Base-by-base conservation (phyloP, 2,888 invertebrate genomes). In the Mythimna loreyi region DNA sequence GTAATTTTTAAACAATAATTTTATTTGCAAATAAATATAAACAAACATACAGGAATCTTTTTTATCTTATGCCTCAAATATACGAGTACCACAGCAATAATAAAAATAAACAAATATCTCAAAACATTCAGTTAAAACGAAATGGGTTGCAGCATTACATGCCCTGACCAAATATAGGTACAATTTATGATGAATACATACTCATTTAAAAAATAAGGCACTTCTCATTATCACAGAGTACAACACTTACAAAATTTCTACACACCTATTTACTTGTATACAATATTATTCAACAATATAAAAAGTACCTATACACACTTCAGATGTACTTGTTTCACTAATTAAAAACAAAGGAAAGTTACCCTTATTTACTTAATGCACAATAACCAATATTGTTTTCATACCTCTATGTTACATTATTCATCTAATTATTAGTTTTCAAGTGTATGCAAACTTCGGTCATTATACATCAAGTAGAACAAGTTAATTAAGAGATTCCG, bases 141-240 rank as follows among this genome's bases (percentile, higher is more conserved):
- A 78, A 78, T 21, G n/a, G 23, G 52, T 59, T 62, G 21, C 28
- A 63, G 67, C 61, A 64, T 83, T 56, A 56, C 64, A 64, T 64
- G 49, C 58, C 19, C 50, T 60, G 36, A 49, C 45, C 53, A 65
- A 61, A 61, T 59, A 69, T 57, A 64, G 40, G 33, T 52, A 62
- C n/a, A 21, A 71, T 74, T 76, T 71, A 67, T 45, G 23, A 76
- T 73, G 59, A 69, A 72, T 70, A 75, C 63, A 75, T 66, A 78
- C 67, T 69, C 66, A 80, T 79, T 80, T 70, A 83, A 72, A 85
- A 87, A 86, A 87, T 92, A 94, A 94, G 94, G 94, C 94, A 94
- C 94, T 84, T 89, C 83, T 89, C 85, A 88, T 90, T 94, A 95
- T 95, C 94, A 95, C 94, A 95, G 94, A 91, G 92, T 85, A 85